Conservation (phyloP, 1,140 invertebrate genomes). For the Pseudobourletiella spinata region DNA sequence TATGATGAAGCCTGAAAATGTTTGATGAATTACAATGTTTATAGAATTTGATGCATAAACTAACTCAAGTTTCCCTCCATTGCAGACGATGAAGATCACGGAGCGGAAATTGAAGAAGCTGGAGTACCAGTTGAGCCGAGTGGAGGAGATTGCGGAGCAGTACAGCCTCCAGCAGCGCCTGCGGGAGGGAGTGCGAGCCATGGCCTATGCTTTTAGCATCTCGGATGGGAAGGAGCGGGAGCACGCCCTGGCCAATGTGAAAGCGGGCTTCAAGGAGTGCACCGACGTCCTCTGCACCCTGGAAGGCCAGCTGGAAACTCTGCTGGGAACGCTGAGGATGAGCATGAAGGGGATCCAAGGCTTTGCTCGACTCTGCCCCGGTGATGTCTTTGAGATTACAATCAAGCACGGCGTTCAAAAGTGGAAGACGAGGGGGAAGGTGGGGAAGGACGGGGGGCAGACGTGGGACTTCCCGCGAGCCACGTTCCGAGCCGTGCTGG, state of each 20-base stretch:
- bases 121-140: conserved; percentile 47
- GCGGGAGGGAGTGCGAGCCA: conserved; percentile 45
- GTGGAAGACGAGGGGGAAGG: conserved; percentile 51
- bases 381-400: conserved; percentile 54
- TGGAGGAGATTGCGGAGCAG: conserved; percentile 48
- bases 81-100: conserved; percentile 5
- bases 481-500: conserved; percentile 47
- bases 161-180: conserved; percentile 47
- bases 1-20: background rate
- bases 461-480: conserved; percentile 48
- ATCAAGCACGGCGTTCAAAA: conserved; percentile 53
- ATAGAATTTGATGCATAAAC: background rate
- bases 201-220: conserved; percentile 46
- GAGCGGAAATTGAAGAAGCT: conserved; percentile 42
- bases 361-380: conserved; percentile 52
- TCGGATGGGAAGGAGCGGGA: conserved; percentile 44
- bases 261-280: conserved; percentile 48
- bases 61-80: background rate
- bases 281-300: conserved; percentile 47
- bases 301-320: conserved; percentile 48
- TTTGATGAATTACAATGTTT: background rate
- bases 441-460: conserved; percentile 48
- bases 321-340: conserved; percentile 49
- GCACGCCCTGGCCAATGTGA: conserved; percentile 46
- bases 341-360: conserved; percentile 53